phyloP scores from a whole-genome alignment of 2,888 invertebrate species.

The Heliconius sara region DNA sequence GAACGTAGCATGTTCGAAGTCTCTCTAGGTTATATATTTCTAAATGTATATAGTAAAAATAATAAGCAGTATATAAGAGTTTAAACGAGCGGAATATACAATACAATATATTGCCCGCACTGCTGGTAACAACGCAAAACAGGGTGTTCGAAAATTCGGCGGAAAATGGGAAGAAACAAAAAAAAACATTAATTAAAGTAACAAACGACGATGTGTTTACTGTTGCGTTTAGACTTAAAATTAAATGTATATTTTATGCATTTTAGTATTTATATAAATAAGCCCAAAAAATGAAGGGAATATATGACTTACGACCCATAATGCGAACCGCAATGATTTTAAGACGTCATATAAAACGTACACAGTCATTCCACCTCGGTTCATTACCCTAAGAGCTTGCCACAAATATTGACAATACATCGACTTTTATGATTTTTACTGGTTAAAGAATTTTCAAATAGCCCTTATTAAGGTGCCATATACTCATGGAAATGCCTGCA shows the following conservation, averaged over 20 bases:
- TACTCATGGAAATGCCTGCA: neutral
- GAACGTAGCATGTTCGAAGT: too few relatives aligned
- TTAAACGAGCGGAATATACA: too few relatives aligned
- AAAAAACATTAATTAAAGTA: neutral
- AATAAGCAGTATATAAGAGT: too few relatives aligned
- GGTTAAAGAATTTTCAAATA: conserved; percentile 15
- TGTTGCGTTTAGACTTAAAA: neutral
- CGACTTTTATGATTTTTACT: conserved; percentile 60
- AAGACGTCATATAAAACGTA: conserved; percentile 34
- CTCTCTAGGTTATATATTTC: too few relatives aligned
- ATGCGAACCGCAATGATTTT: conserved; percentile 32
- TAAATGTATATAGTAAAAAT: too few relatives aligned
- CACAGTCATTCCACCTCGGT: conserved; percentile 52
- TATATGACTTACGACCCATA: conserved; percentile 24
- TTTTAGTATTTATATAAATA: neutral
- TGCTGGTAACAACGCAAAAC: too few relatives aligned
- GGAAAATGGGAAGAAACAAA: too few relatives aligned
- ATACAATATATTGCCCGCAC: too few relatives aligned
- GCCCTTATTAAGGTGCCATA: conserved; percentile 4
- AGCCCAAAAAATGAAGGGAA: conserved; percentile 38
- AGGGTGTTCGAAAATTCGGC: too few relatives aligned
- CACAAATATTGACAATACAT: conserved; percentile 67
- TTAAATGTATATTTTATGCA: neutral
- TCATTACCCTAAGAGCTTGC: conserved; percentile 61
- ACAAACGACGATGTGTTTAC: neutral